Evolutionary conservation across 2,113 vertebrate species (phyloP).

Genomic region (Callipepla californica): DNA sequence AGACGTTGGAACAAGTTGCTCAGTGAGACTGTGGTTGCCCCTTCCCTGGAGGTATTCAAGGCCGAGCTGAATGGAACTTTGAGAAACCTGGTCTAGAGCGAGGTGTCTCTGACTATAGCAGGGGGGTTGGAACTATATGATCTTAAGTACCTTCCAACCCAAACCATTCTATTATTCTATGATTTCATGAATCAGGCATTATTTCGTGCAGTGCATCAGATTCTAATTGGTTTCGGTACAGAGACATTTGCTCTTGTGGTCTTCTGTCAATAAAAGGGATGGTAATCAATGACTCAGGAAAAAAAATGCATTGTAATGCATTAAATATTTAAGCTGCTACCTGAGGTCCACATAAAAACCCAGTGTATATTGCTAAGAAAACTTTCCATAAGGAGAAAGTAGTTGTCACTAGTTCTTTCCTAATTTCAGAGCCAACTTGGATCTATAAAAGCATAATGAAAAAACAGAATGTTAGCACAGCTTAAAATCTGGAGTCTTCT

Average conservation of each 20-base stretch:
- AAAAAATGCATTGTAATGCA: not conserved
- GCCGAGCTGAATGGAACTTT: too few species aligned
- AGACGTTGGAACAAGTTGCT: too few species aligned
- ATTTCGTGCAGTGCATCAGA: not conserved
- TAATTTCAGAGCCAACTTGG: not conserved
- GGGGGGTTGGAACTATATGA: too few species aligned
- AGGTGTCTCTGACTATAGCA: too few species aligned
- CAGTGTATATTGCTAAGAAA: not conserved
- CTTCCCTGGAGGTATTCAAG: too few species aligned
- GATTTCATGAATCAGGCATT: not conserved
- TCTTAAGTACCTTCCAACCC: too few species aligned
- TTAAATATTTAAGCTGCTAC: not conserved
- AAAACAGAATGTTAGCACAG: not conserved
- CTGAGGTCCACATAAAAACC: not conserved
- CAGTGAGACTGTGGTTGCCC: too few species aligned
- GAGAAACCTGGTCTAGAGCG: too few species aligned
- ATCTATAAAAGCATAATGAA: not conserved
- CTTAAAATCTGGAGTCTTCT: not conserved
- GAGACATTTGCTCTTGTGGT: not conserved
- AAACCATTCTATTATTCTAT: too few species aligned
- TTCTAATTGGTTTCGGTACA: not conserved
- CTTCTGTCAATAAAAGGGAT: not conserved
- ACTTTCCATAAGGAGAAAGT: not conserved
- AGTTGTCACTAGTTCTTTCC: not conserved
- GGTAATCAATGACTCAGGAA: not conserved